phyloP scores from a whole-genome alignment of 2,888 invertebrate genomes.

The Xestia rhomboidea region DNA sequence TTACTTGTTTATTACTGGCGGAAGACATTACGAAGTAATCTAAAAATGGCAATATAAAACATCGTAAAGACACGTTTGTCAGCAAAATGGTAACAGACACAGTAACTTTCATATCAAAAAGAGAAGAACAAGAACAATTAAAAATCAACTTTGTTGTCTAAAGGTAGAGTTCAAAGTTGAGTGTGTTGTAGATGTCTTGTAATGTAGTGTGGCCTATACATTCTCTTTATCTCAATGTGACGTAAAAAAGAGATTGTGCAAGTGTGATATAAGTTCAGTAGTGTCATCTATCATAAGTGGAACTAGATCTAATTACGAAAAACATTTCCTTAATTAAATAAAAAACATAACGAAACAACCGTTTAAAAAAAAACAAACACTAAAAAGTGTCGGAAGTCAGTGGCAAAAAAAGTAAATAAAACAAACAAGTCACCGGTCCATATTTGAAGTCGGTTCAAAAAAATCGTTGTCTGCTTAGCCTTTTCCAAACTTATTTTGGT shows the following conservation, averaged over 20 bases:
- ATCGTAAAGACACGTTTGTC: conserved; percentile 22
- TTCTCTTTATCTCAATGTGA: conserved; percentile 46
- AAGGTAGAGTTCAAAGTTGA: conserved; percentile 43
- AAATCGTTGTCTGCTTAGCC: no score
- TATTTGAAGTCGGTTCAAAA: no score
- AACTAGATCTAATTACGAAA: neutral
- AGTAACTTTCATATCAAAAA: conserved; percentile 33
- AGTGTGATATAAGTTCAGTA: conserved; percentile 48
- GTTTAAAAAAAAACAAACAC: no score
- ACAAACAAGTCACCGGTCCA: no score
- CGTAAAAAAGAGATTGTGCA: conserved; percentile 46
- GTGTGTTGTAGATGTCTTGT: conserved; percentile 18
- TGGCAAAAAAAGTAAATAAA: no score
- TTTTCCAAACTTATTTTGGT: no score
- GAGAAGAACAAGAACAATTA: neutral
- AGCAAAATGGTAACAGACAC: conserved; percentile 11
- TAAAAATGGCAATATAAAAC: conserved; percentile 37
- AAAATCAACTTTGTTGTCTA: neutral
- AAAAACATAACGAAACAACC: no score
- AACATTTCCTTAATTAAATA: neutral
- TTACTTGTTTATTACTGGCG: neutral
- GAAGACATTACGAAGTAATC: conserved; percentile 18
- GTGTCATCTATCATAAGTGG: conserved; percentile 38
- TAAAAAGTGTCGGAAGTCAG: no score
- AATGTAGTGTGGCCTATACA: conserved; percentile 27